Base-by-base conservation (phyloP, 2,888 invertebrate species). In the Andrena bicolor region DNA sequence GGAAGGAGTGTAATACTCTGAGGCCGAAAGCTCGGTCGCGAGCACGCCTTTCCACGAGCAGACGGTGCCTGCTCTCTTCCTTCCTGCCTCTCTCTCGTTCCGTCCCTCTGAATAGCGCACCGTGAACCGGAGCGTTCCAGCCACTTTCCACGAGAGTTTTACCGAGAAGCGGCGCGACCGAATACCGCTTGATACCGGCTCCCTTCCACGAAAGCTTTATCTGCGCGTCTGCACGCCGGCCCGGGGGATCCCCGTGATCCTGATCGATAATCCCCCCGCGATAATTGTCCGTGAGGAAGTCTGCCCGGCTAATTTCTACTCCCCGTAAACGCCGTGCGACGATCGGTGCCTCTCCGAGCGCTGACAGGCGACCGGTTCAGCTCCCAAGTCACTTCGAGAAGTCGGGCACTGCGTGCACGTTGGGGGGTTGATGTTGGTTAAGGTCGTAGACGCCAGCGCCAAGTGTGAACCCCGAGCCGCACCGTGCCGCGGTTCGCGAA, bases 81-180 rank as follows among this genome's bases (percentile, higher is more conserved):
- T 78, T 61, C 32, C 72, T 73, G 56, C 63, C 61, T 53, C 74
- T 49, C 75, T 84, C 70, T 64, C 73, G 41, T 75, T 80, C 78
- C 63, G 76, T 85, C 88, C 76, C 74, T 66, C 69, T 60, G 84
- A 76, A 85, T 82, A 79, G 74, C 75, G 81, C 76, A 85, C 81
- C 88, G 88, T 76, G 86, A 88, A 88, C 81, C 85, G 83, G 76
- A 88, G 86, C 88, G 86, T 86, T 69, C 48, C 78, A 80, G 79
- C 81, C 23, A 85, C 88, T 88, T 85, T 86, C 85, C 86, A 80
- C 88, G 82, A 82, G 73, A 82, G 75, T 82, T 82, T 84, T 70
- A 82, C 75, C 53, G 75, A 70, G 75, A 66, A 77, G 49, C 51
- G 65, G 53, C 83, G 53, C 64, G 35, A 63, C 28, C 41, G 53